Evolutionary conservation across 2,888 invertebrate species (phyloP).

Genomic region (Cosmopolites sordidus): DNA sequence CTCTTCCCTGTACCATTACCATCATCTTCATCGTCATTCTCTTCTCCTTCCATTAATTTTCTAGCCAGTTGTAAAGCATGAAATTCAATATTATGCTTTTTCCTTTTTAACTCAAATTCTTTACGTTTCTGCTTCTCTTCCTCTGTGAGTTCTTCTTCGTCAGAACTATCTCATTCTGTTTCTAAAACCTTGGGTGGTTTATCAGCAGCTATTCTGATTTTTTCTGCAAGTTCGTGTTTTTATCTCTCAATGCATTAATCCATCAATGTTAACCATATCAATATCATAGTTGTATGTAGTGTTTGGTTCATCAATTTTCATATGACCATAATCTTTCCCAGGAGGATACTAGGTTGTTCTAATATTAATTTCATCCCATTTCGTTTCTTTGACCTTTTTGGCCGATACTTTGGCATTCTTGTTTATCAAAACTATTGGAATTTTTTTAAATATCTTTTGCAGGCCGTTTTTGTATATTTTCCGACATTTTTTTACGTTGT

Average conservation of each 20-base stretch:
- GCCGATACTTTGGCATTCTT: constrained; percentile 38
- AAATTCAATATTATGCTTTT: constrained; percentile 97
- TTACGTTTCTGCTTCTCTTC: constrained; percentile 61
- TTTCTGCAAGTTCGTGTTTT: constrained; percentile 72
- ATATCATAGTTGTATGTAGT: constrained; percentile 75
- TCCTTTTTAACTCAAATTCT: constrained; percentile 84
- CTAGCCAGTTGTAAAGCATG: constrained; percentile 89
- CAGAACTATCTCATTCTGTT: constrained; percentile 38
- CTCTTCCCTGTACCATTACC: constrained; percentile 14
- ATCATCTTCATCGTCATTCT: constrained; percentile 65
- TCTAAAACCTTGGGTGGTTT: constrained; percentile 49
- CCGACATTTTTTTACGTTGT: constrained; percentile 64
- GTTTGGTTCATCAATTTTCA: constrained; percentile 98
- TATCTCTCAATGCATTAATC: too few species aligned
- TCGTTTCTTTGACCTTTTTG: constrained; percentile 57
- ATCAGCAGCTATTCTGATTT: constrained; percentile 50
- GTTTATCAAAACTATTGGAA: constrained; percentile 85
- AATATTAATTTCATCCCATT: constrained; percentile 99
- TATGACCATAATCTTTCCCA: constrained; percentile 98
- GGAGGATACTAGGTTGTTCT: constrained; percentile 95
- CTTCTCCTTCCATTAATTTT: constrained; percentile 85
- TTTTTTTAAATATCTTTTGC: constrained; percentile 89
- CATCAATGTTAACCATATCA: constrained; percentile 57
- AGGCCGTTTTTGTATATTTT: constrained; percentile 78
- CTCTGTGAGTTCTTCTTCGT: constrained; percentile 48